Conservation (phyloP, 2,888 invertebrate genomes). For the Amphipyra berbera region DNA sequence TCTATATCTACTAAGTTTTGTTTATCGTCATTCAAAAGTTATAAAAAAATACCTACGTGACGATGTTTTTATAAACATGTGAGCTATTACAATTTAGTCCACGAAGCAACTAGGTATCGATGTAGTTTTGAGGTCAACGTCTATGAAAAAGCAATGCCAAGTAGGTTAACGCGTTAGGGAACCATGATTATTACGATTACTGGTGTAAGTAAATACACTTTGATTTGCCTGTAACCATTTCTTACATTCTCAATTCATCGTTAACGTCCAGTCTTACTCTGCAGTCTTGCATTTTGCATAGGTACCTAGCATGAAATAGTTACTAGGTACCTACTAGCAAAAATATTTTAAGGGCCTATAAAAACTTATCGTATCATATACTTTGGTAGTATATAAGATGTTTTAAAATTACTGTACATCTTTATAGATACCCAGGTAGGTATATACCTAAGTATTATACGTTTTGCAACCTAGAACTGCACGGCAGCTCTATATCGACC, state of each 20-base stretch:
- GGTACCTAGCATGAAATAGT: neutral
- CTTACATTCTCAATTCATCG: slow-evolving; percentile 7
- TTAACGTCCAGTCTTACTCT: slow-evolving; percentile 1
- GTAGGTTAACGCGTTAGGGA: slow-evolving; percentile 54
- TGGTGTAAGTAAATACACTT: slow-evolving; percentile 35
- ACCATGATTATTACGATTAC: slow-evolving; percentile 40
- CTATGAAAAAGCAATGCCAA: slow-evolving; percentile 53
- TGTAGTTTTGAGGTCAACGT: slow-evolving; percentile 51
- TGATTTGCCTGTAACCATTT: slow-evolving; percentile 32
- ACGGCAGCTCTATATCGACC: neutral
- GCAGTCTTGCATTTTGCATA: slow-evolving; percentile 9
- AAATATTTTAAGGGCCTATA: no score
- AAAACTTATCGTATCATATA: no score
- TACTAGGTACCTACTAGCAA: neutral
- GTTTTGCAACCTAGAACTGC: neutral
- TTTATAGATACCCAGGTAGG: no score
- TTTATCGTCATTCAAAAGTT: slow-evolving; percentile 2
- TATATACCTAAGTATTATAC: no score
- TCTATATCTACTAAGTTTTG: neutral
- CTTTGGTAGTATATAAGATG: no score
- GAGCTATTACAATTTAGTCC: slow-evolving; percentile 11
- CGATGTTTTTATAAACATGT: slow-evolving; percentile 1
- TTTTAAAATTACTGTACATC: no score
- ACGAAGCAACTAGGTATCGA: slow-evolving; percentile 22
- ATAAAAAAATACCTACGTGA: neutral